Conservation (phyloP, 2,888 invertebrate genomes). For the Caradrina kadenii region DNA sequence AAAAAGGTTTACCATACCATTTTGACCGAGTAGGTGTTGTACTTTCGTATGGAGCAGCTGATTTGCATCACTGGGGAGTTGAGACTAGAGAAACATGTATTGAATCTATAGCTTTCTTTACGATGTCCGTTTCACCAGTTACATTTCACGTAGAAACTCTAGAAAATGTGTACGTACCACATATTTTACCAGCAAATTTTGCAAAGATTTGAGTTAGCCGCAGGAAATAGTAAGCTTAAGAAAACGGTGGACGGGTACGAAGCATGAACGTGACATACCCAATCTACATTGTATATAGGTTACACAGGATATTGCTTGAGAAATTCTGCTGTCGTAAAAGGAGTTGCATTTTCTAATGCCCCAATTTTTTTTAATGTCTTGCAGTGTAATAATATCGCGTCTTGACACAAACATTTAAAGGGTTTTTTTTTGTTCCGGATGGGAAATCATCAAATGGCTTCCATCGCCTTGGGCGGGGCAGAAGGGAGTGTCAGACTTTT, state of each 20-base stretch:
- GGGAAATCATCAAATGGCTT: no score
- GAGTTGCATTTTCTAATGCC: constrained; percentile 33
- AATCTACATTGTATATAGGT: constrained; percentile 20
- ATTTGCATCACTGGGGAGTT: no score
- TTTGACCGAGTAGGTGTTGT: no score
- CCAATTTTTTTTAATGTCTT: constrained; percentile 8
- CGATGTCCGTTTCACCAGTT: neutral
- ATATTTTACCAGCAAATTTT: neutral
- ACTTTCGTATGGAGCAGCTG: no score
- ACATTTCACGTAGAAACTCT: neutral
- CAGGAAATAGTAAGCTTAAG: constrained; percentile 39
- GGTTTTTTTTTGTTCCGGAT: no score
- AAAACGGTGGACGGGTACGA: constrained; percentile 22
- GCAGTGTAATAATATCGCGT: constrained; percentile 13
- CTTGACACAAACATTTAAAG: constrained; percentile 3
- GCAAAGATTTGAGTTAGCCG: constrained; percentile 13
- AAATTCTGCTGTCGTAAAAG: constrained; percentile 28
- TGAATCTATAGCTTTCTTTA: no score
- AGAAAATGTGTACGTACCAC: neutral
- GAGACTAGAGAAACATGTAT: no score
- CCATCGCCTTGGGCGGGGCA: no score
- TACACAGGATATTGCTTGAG: constrained; percentile 46
- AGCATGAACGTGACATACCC: constrained; percentile 29
- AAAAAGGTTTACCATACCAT: no score
- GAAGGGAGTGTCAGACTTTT: no score